A percentile compares a stretch with the other conserved stretches of the same genome.
phyloP scores from a whole-genome alignment of 2,113 vertebrate species.

The Barnardius zonarius region DNA sequence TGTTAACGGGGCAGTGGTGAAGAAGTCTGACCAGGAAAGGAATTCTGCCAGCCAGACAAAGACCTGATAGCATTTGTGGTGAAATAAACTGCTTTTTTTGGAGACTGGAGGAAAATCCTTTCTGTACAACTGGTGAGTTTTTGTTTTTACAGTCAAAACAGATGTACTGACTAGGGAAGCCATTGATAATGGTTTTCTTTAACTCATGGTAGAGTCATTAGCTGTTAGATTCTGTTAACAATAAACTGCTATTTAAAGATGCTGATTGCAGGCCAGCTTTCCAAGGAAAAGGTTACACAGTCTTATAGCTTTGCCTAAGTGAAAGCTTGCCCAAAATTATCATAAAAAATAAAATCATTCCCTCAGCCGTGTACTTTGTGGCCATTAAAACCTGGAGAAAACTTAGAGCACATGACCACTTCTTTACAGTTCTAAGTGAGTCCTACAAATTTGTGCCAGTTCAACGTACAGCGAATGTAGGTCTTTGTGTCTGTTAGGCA shows the following conservation, averaged over 20 bases:
- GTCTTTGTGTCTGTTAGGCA: not conserved
- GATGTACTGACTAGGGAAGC: not conserved
- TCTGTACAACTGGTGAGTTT: conserved; percentile 33
- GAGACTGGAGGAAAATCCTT: conserved; percentile 45
- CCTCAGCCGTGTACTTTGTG: not conserved
- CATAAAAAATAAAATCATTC: not conserved
- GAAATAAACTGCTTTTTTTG: conserved; percentile 14
- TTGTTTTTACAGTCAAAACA: conserved; percentile 10
- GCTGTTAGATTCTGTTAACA: not conserved
- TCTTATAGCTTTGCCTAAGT: not conserved
- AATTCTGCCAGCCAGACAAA: not conserved
- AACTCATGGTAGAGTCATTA: not conserved
- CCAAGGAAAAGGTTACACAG: not conserved
- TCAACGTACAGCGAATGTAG: not conserved
- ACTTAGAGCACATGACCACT: not conserved
- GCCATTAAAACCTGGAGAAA: not conserved
- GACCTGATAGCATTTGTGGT: not conserved
- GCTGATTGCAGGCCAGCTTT: not conserved
- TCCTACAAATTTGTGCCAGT: not conserved
- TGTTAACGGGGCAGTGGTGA: conserved; percentile 18
- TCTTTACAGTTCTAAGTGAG: not conserved
- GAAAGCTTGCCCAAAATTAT: not conserved
- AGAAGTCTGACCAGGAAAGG: conserved; percentile 9
- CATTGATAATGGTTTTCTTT: not conserved
- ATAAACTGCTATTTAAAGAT: not conserved